These are phyloP conservation scores for Hypanus sabinus DNA, from an alignment of 2,113 vertebrate species.

Conservation along the genomic window DNA sequence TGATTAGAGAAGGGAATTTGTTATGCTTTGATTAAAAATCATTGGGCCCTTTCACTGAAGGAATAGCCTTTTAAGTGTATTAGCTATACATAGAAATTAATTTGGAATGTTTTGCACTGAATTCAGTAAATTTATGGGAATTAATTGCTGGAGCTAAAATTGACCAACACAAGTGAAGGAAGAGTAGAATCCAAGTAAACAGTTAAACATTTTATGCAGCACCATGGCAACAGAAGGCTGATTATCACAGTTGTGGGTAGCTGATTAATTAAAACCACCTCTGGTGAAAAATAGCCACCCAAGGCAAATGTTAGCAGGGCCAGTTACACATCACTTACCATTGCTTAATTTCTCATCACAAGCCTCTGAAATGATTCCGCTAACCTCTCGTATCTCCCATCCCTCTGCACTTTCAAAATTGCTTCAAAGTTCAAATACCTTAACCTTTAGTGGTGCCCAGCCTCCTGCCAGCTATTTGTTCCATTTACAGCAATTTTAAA, in stretches of 20 bases:
- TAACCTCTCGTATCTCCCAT: neutral
- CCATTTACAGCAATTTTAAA: neutral
- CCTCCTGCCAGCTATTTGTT: neutral
- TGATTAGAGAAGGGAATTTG: neutral
- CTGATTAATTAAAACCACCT: slow-evolving; percentile 18
- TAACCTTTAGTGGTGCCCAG: neutral
- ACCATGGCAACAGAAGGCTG: slow-evolving; percentile 14
- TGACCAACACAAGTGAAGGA: neutral
- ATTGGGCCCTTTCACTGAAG: neutral
- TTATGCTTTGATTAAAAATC: neutral
- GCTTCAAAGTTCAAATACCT: neutral
- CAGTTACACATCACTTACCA: slow-evolving; percentile 1
- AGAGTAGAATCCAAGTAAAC: neutral
- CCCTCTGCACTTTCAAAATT: neutral
- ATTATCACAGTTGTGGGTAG: slow-evolving; percentile 28
- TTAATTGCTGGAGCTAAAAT: neutral
- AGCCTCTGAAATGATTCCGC: neutral
- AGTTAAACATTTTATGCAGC: neutral
- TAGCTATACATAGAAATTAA: neutral
- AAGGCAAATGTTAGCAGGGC: neutral
- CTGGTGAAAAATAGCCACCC: slow-evolving; percentile 9
- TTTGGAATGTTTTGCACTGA: neutral
- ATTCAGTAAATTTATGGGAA: neutral
- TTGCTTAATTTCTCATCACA: neutral
- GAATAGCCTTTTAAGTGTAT: neutral